phyloP scores from a whole-genome alignment of 2,113 vertebrate genomes.

The Piprites chloris region DNA sequence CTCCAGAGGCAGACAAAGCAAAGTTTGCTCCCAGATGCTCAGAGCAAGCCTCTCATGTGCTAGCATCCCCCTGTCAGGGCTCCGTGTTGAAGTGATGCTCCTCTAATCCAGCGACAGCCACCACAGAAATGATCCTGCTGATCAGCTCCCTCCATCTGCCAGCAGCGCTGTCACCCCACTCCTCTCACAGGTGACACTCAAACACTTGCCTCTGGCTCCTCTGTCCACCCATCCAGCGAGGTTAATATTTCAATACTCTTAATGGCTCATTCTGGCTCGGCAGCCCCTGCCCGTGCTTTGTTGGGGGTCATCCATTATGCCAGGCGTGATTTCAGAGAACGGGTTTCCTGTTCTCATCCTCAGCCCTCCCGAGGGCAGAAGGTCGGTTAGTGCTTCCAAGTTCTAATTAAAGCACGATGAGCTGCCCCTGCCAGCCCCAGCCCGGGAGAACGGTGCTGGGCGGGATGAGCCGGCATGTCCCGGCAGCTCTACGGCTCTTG shows the following conservation, averaged over 20 bases:
- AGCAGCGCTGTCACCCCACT: background rate
- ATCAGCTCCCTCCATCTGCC: background rate
- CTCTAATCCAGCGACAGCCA: background rate
- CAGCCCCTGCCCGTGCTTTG: background rate
- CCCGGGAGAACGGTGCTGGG: accelerated
- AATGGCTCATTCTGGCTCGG: background rate
- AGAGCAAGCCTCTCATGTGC: background rate
- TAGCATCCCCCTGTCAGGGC: background rate
- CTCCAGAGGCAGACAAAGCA: background rate
- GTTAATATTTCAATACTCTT: constrained; percentile 37
- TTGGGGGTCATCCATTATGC: background rate
- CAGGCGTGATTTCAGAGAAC: accelerated
- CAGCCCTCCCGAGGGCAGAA: background rate
- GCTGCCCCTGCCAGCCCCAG: background rate
- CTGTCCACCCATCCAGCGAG: background rate
- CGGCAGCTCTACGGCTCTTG: background rate
- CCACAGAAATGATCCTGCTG: background rate
- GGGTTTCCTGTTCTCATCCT: background rate
- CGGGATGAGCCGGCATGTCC: accelerated
- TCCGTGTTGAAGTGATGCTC: background rate
- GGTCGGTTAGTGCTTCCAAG: background rate
- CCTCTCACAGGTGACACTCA: background rate
- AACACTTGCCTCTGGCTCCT: accelerated
- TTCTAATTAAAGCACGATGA: background rate
- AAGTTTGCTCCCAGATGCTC: background rate